Conservation (phyloP, 1,140 invertebrate species). For the Zaprionus ghesquierei region DNA sequence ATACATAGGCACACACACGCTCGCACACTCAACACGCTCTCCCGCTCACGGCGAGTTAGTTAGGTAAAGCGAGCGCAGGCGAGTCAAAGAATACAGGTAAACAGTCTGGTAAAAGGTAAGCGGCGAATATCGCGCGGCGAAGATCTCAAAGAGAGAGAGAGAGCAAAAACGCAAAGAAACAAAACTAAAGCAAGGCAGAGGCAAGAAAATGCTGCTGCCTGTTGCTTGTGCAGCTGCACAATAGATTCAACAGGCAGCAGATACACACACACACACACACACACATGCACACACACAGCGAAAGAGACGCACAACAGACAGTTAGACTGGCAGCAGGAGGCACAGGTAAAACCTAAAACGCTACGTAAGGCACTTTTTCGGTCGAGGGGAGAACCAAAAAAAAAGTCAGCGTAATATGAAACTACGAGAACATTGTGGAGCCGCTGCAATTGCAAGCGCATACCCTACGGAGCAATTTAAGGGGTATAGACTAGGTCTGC, state of each 20-base stretch:
- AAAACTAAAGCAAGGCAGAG: conserved; percentile 53
- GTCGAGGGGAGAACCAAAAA: background rate
- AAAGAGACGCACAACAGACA: conserved; percentile 15
- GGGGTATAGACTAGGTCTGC: no score
- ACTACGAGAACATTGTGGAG: conserved; percentile 13
- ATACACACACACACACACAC: conserved; percentile 10
- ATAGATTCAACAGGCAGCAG: conserved; percentile 35
- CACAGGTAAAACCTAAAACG: conserved; percentile 39
- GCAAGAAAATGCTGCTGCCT: conserved; percentile 25
- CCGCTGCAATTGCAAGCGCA: conserved; percentile 17
- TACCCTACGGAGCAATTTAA: conserved; percentile 15
- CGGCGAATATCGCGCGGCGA: conserved; percentile 39
- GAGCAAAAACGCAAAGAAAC: conserved; percentile 40
- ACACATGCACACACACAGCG: background rate
- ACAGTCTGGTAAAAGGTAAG: conserved; percentile 58
- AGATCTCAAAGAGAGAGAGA: conserved; percentile 67
- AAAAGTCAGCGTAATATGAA: conserved; percentile 40
- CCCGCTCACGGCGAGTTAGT: conserved; percentile 17
- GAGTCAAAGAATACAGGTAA: conserved; percentile 70
- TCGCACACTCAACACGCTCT: background rate
- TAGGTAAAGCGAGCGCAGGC: conserved; percentile 32
- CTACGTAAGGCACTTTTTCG: conserved; percentile 23
- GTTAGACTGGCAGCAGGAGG: conserved; percentile 37
- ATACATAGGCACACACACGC: conserved; percentile 21
- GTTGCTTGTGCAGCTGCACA: conserved; percentile 65